These are phyloP conservation scores for Elegia similella DNA, from an alignment of 2,888 invertebrate species.

Conservation along the genomic window DNA sequence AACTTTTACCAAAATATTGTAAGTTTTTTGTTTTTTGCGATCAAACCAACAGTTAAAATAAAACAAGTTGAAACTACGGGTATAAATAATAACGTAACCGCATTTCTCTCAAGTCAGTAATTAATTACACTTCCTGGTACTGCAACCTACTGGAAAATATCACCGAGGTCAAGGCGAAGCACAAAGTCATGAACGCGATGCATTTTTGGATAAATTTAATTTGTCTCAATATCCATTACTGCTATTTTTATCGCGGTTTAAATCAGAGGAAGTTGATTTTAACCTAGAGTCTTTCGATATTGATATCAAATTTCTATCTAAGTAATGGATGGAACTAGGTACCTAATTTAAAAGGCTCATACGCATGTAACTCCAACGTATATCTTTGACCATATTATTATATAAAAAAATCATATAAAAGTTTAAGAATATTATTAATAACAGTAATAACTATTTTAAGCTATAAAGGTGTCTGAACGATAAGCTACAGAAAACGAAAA, in stretches of 20 bases:
- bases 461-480: too few species aligned
- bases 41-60: background rate
- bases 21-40: background rate
- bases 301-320: too few species aligned
- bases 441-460: too few species aligned
- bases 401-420: too few species aligned
- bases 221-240: background rate
- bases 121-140: background rate
- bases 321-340: too few species aligned
- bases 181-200: background rate
- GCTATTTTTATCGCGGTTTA: background rate
- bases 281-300: too few species aligned
- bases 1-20: too few species aligned
- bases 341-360: too few species aligned
- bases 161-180: background rate
- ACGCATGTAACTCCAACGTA: too few species aligned
- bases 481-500: too few species aligned
- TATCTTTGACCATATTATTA: too few species aligned
- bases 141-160: background rate
- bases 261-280: background rate
- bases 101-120: background rate
- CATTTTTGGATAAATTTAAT: background rate
- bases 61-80: background rate
- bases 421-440: too few species aligned
- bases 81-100: background rate